Evolutionary conservation across 2,888 invertebrate genomes (phyloP), one percentile per base, ranked within the genome.

Genomic region (Cephus rjabovi): DNA sequence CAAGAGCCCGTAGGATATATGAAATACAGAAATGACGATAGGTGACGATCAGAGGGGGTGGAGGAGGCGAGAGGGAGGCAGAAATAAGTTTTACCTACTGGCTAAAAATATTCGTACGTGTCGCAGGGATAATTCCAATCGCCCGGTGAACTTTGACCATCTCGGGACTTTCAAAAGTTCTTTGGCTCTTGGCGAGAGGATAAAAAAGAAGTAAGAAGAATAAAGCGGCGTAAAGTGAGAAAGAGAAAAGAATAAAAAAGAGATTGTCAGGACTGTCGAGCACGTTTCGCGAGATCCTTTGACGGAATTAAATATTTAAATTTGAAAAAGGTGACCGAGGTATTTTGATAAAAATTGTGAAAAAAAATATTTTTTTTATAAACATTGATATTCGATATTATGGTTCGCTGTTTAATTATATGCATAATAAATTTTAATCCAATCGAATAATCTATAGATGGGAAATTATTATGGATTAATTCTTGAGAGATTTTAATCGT

Each of bases 161-260:
- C 2, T 56, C 2, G 56, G 23, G 40, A 56, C 23, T 23, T 23
- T 56, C 9, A 23, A 56, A 9, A 56, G 56, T 56, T 23, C 23
- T 56, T 56, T 56, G 23, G 23, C 23, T 23, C 23, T 9, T 56
- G 56, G 56, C 6, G 2, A 56, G 0, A 23, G 9, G 9, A 23
- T 56, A 56, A 56, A 23, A 56, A 56, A 9, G 2, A 9, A 23
- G 23, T 40, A 40, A 23, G 15, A 6, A 15, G 6, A 56, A 23
- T 40, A 15, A 71, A 12, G 1, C 33, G 82, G 79, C 83, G 81
- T 34, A 74, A 4, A 37, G 37, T 37, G 75, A 73, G 76, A n/a
- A 68, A 70, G 75, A 37, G 73, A 79, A 75, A 73, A 31, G 69
- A 71, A 74, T 69, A 30, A 56, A 31, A 30, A 4, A 35, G 0